These are phyloP conservation scores for Dicycla oo DNA, from an alignment of 2,888 invertebrate species.

Conservation along the genomic window DNA sequence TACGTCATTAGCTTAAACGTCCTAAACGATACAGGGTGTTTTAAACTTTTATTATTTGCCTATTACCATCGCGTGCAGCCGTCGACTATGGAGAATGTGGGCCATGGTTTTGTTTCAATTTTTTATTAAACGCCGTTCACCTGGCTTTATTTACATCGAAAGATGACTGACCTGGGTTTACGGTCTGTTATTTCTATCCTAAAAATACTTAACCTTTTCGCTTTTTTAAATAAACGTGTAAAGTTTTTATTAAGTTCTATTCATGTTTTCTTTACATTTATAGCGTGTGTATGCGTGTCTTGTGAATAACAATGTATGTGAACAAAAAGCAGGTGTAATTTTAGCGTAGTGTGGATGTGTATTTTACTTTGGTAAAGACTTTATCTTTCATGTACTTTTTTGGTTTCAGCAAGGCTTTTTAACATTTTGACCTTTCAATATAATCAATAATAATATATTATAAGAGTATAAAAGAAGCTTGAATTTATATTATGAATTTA, in stretches of 20 bases:
- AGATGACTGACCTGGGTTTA: constrained; percentile 47
- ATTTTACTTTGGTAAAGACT: neutral
- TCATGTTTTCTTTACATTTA: constrained; percentile 41
- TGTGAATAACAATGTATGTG: constrained; percentile 14
- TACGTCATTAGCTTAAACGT: constrained; percentile 11
- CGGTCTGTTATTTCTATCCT: constrained; percentile 37
- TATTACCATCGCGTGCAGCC: constrained; percentile 64
- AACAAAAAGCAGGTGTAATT: constrained; percentile 14
- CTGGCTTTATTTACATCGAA: constrained; percentile 43
- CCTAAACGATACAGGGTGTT: constrained; percentile 28
- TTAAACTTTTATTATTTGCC: constrained; percentile 67
- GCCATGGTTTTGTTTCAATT: constrained; percentile 61
- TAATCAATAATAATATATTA: no score
- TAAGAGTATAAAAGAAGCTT: neutral
- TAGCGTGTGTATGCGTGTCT: constrained; percentile 1
- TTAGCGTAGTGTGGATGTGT: neutral
- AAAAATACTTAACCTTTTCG: constrained; percentile 18
- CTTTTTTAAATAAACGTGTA: constrained; percentile 28
- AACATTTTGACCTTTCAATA: neutral
- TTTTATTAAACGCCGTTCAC: constrained; percentile 43
- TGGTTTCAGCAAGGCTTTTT: neutral
- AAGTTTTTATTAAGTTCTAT: constrained; percentile 23
- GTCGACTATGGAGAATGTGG: constrained; percentile 58
- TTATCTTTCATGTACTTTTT: neutral
- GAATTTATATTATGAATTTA: neutral